A percentile compares a stretch with the other conserved stretches of the same genome.
These are phyloP conservation scores for Syngnathoides biaculeatus DNA, from an alignment of 2,113 vertebrate genomes.

Conservation along the genomic window DNA sequence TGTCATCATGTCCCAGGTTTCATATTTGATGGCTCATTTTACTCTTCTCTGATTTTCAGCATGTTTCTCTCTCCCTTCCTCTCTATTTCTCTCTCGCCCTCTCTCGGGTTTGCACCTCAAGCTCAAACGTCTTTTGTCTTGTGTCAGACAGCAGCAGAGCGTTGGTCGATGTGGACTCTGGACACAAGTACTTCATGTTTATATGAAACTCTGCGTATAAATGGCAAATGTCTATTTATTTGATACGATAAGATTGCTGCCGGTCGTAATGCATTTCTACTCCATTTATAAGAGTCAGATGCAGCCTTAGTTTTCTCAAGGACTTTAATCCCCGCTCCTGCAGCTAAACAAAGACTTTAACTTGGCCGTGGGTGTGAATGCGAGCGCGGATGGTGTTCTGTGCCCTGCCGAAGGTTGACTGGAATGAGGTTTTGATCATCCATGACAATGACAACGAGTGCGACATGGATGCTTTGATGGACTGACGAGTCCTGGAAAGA, in stretches of 20 bases:
- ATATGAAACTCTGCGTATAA: not conserved
- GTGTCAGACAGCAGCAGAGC: constrained; percentile 49
- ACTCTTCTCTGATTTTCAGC: too few relatives aligned
- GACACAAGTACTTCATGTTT: constrained; percentile 21
- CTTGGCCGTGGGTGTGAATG: not conserved
- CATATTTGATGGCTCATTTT: too few relatives aligned
- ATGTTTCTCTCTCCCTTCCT: not conserved
- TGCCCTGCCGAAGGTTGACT: not conserved
- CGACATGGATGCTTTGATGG: too few relatives aligned
- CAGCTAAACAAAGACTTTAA: not conserved
- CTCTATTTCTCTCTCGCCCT: not conserved
- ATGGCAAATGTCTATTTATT: not conserved
- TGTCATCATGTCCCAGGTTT: too few relatives aligned
- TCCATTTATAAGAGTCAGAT: too few relatives aligned
- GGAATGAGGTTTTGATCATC: too few relatives aligned
- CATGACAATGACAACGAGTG: too few relatives aligned
- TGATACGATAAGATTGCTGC: not conserved
- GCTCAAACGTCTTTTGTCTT: constrained; percentile 13
- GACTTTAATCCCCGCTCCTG: too few relatives aligned
- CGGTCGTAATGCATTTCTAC: too few relatives aligned
- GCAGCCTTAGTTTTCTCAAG: too few relatives aligned
- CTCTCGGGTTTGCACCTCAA: not conserved
- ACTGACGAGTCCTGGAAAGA: too few relatives aligned
- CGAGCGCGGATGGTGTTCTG: not conserved
- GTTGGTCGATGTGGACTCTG: constrained; percentile 52